These are phyloP conservation scores for Epinephelus moara DNA, from an alignment of 2,113 vertebrate species.

Conservation along the genomic window DNA sequence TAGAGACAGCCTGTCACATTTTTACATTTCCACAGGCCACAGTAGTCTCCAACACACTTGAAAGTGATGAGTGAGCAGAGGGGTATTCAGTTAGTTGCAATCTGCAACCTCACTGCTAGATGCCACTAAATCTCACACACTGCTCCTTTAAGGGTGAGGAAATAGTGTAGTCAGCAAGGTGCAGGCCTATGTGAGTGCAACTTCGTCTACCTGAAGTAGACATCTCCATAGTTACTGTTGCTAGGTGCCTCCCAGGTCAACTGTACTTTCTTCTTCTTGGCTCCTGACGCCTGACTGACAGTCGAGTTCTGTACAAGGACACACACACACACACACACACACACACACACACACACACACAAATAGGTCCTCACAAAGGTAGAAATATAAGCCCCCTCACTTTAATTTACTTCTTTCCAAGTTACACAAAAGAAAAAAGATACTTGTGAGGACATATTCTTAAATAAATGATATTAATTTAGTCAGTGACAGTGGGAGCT, in stretches of 20 bases:
- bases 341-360: slow-evolving; percentile 24
- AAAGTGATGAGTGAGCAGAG: too few relatives aligned
- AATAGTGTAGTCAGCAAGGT: background rate
- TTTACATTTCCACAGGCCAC: too few relatives aligned
- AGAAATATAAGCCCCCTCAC: background rate
- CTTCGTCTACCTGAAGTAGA: slow-evolving; percentile 59
- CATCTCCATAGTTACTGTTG: slow-evolving; percentile 24
- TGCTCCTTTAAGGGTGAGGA: too few relatives aligned
- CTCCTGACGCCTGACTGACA: slow-evolving; percentile 67
- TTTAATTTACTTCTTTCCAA: background rate
- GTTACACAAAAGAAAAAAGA: background rate
- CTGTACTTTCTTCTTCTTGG: slow-evolving; percentile 47
- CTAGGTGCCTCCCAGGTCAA: slow-evolving; percentile 67
- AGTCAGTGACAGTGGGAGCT: too few relatives aligned
- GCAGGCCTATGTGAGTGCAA: background rate
- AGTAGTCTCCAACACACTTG: too few relatives aligned
- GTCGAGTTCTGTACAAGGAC: slow-evolving; percentile 59
- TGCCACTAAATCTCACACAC: too few relatives aligned
- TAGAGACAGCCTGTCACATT: too few relatives aligned
- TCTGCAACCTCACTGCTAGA: too few relatives aligned
- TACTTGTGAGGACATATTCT: background rate
- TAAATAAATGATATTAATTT: background rate
- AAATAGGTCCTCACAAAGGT: background rate
- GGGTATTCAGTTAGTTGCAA: too few relatives aligned
- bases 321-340: slow-evolving; percentile 16